Evolutionary conservation across 2,797 vertebrate species (phyloP), one percentile per base, ranked within the genome.

Genomic region (Mico argentatus): DNA sequence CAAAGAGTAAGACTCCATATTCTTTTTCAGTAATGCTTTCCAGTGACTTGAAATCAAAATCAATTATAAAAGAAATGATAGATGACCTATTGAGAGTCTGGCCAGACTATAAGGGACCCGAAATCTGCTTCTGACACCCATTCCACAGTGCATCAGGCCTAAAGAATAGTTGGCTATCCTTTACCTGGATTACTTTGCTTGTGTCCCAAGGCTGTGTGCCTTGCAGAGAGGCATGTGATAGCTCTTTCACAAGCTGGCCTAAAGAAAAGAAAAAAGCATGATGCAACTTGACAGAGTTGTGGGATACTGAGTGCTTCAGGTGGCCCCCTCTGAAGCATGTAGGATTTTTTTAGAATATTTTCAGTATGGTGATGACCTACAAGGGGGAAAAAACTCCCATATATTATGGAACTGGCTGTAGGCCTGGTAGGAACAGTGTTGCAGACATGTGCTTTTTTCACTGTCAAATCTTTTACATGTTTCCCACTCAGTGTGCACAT

Each of bases 261-360:
- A 73, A 95, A 88, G 92, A 84, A 82, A 90, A 55, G 8, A 33
- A 77, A 36, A 76, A 27, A 73, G 12, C 9, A 1, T 15, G 30
- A 20, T 83, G 39, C 4, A 77, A 39, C 48, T 15, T 70, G 75
- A 91, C 44, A 22, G 36, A 89, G 24, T 3, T 41, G 4, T 64
- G 41, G 30, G 24, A 44, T 72, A 39, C 80, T 79, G 55, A 59
- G 30, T 70, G 52, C 44, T 94, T n/a, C 27, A 67, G 13, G n/a
- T 13, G 44, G 14, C 15, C 46, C 33, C 5, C 15, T 87, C 46
- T 12, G n/a, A 86, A 15, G 17, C 17, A 14, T n/a, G 46, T 24
- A 48, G 50, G 9, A 61, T 90, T 92, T 57, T 52, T 89, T 36
- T 89, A 27, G 86, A 81, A 46, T 91, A 77, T 91, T 94, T 86